Conservation (phyloP, 2,113 vertebrate genomes). For the Echinops telfairi region DNA sequence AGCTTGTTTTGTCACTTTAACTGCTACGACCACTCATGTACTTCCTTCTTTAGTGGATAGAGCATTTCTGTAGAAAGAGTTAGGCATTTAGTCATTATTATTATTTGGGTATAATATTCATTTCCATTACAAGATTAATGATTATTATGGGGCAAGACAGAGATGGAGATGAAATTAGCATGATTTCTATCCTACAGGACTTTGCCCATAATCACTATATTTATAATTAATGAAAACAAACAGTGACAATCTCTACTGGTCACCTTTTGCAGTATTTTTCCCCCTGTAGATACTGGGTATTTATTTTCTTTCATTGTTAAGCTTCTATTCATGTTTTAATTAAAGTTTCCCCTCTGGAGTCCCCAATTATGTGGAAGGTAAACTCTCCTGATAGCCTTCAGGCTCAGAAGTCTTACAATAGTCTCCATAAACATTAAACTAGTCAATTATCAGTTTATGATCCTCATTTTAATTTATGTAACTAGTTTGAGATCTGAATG, state of each 20-base stretch:
- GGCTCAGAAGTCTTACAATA: background rate
- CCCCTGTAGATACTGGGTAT: background rate
- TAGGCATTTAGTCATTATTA: background rate
- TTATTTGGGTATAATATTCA: background rate
- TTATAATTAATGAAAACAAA: constrained; percentile 39
- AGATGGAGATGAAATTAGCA: background rate
- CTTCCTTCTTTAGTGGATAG: too few species aligned
- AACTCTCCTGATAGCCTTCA: background rate
- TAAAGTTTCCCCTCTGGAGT: background rate
- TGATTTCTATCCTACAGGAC: background rate
- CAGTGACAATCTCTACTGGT: background rate
- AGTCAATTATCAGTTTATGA: constrained; percentile 58
- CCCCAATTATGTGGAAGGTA: background rate
- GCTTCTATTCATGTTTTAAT: constrained; percentile 36
- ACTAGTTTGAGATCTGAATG: constrained; percentile 55
- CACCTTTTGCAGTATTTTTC: background rate
- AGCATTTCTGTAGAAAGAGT: too few species aligned
- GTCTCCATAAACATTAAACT: background rate
- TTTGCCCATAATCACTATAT: background rate
- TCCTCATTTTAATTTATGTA: constrained; percentile 68
- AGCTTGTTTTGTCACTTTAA: too few species aligned
- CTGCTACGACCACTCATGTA: too few species aligned
- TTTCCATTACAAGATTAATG: background rate
- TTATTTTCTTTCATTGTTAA: constrained; percentile 26
- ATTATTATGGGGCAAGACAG: background rate